Percentiles rank a stretch among this genome's conserved stretches.
Evolutionary conservation across 30 jellyfish, hydroid and myxozoan genomes (phyloP).

Genomic region (Aurelia sp.): DNA sequence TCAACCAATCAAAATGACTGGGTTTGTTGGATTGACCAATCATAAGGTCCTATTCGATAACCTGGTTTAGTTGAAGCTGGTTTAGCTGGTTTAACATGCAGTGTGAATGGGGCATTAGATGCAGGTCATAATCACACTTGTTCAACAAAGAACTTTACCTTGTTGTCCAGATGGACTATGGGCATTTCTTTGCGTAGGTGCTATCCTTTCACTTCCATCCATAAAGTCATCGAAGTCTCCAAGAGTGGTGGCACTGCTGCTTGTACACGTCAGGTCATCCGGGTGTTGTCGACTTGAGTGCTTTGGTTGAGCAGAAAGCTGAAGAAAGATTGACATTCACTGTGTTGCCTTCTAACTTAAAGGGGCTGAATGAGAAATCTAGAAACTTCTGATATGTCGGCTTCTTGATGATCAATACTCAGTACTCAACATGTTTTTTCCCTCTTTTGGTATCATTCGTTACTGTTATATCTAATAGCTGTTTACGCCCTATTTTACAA

Average conservation of each 20-base stretch:
- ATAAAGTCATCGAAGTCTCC: conserved; percentile 46
- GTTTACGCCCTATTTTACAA: too few relatives aligned
- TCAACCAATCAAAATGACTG: too few relatives aligned
- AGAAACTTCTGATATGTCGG: too few relatives aligned
- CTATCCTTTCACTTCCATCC: neutral
- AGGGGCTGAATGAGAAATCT: neutral
- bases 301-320: neutral
- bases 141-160: neutral
- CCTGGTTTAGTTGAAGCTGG: too few relatives aligned
- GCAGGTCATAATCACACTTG: neutral
- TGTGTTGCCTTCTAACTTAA: neutral
- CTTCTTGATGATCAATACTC: too few relatives aligned
- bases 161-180: neutral
- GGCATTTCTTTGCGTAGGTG: conserved; percentile 3
- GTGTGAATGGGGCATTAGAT: too few relatives aligned
- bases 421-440: too few relatives aligned
- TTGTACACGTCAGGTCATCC: conserved; percentile 11
- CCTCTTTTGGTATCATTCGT: too few relatives aligned
- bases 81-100: too few relatives aligned
- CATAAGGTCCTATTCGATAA: too few relatives aligned
- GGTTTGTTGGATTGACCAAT: too few relatives aligned
- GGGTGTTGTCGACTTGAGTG: neutral
- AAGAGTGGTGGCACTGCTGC: conserved; percentile 24
- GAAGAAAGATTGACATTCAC: neutral
- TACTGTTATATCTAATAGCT: too few relatives aligned